Conservation (phyloP, 2,888 invertebrate species). For the Torymus tubicola region DNA sequence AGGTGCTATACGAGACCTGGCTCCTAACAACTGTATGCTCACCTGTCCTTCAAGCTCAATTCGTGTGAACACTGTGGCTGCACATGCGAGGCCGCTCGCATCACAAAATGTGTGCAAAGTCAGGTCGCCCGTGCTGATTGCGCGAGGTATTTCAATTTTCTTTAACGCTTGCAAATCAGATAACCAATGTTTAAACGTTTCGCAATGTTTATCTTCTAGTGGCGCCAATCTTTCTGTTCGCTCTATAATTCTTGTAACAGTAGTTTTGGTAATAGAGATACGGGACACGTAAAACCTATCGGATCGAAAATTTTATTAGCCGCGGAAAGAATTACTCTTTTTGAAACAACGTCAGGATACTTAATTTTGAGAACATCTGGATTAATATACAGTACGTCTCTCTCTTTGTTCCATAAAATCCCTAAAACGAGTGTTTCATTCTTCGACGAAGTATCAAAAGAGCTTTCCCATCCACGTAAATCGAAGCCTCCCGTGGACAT, state of each 20-base stretch:
- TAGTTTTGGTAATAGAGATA: conserved; percentile 57
- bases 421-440: background rate
- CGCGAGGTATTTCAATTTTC: conserved; percentile 60
- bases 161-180: conserved; percentile 36
- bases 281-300: conserved; percentile 58
- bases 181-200: conserved; percentile 38
- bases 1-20: conserved; percentile 66
- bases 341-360: conserved; percentile 51
- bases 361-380: conserved; percentile 30
- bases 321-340: conserved; percentile 59
- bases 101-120: too few relatives aligned
- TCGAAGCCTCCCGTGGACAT: conserved; percentile 7
- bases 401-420: conserved; percentile 54
- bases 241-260: conserved; percentile 57
- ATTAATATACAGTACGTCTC: conserved; percentile 51
- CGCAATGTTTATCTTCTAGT: conserved; percentile 43
- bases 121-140: conserved; percentile 36
- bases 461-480: conserved; percentile 27
- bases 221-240: conserved; percentile 53
- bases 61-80: too few relatives aligned
- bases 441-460: background rate
- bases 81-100: too few relatives aligned
- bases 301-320: conserved; percentile 60
- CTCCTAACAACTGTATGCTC: conserved; percentile 62
- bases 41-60: too few relatives aligned